These are phyloP conservation scores for Rhizomys pruinosus DNA, from an alignment of 2,113 vertebrate species.

Conservation along the genomic window DNA sequence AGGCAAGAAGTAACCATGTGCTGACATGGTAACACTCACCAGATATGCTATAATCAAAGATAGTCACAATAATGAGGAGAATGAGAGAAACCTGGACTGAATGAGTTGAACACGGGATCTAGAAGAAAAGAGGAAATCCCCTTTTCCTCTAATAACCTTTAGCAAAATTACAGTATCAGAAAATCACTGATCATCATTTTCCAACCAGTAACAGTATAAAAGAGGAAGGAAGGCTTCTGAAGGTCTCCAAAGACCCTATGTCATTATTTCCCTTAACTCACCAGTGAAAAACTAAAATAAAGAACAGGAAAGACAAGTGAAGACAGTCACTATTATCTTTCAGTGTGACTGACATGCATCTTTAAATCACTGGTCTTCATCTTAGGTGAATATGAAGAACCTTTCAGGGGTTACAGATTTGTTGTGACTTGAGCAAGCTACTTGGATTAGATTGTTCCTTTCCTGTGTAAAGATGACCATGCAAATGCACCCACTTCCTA, in stretches of 20 bases:
- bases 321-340: background rate
- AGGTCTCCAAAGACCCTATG: slow-evolving; percentile 32
- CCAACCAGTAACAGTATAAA: slow-evolving; percentile 20
- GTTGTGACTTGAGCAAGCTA: background rate
- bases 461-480: slow-evolving; percentile 2
- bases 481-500: background rate
- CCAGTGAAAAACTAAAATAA: slow-evolving; percentile 36
- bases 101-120: background rate
- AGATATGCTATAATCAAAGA: background rate
- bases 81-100: background rate
- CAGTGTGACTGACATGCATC: background rate
- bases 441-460: slow-evolving; percentile 41
- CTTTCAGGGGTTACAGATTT: background rate
- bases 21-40: background rate
- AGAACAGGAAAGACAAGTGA: background rate
- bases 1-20: background rate
- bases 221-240: background rate
- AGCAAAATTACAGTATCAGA: background rate
- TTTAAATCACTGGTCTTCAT: background rate
- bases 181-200: slow-evolving; percentile 33
- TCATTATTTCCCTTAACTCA: background rate
- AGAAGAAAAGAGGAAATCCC: background rate
- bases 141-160: background rate
- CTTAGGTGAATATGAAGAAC: background rate
- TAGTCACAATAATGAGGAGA: background rate